Percentiles rank a stretch among this genome's conserved stretches.
phyloP scores from a whole-genome alignment of 2,888 invertebrate genomes.

The Aspidapion aeneum region DNA sequence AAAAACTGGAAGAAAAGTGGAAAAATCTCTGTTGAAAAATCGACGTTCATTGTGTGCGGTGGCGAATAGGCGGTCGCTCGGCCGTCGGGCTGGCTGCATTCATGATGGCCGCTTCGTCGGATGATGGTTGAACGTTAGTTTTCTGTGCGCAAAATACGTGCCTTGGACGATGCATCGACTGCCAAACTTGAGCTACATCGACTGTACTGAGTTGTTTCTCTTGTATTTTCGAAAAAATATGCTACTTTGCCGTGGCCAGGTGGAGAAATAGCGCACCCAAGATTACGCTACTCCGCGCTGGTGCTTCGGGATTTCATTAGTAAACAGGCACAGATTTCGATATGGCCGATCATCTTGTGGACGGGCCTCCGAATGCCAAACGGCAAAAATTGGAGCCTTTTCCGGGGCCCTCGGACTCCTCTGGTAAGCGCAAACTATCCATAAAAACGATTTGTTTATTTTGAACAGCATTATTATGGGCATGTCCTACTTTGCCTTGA shows the following conservation, averaged over 20 bases:
- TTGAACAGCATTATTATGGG: constrained; percentile 32
- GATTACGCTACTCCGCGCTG: constrained; percentile 39
- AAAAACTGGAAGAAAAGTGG: constrained; percentile 53
- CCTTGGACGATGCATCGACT: constrained; percentile 70
- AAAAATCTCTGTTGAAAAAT: constrained; percentile 58
- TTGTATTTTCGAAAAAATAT: constrained; percentile 47
- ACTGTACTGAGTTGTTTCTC: constrained; percentile 53
- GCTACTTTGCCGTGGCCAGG: constrained; percentile 40
- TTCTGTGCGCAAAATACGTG: constrained; percentile 59
- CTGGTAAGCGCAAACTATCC: constrained; percentile 61
- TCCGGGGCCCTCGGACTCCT: constrained; percentile 76
- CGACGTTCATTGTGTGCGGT: constrained; percentile 73
- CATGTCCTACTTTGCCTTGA: constrained; percentile 37
- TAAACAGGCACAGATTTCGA: constrained; percentile 53
- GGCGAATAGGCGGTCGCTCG: constrained; percentile 67
- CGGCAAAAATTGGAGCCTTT: constrained; percentile 88
- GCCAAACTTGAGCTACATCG: constrained; percentile 66
- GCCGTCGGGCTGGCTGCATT: constrained; percentile 63
- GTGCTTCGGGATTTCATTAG: constrained; percentile 61
- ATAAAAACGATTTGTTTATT: constrained; percentile 36
- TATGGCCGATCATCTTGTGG: constrained; percentile 93
- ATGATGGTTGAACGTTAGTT: constrained; percentile 69
- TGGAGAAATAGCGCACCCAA: background rate
- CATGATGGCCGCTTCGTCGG: constrained; percentile 62
- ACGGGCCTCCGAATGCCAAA: constrained; percentile 92